Percentiles rank a stretch among this genome's conserved stretches.
These are phyloP conservation scores for Trichonephila inaurata DNA, from an alignment of 1,140 invertebrate species.

Conservation along the genomic window DNA sequence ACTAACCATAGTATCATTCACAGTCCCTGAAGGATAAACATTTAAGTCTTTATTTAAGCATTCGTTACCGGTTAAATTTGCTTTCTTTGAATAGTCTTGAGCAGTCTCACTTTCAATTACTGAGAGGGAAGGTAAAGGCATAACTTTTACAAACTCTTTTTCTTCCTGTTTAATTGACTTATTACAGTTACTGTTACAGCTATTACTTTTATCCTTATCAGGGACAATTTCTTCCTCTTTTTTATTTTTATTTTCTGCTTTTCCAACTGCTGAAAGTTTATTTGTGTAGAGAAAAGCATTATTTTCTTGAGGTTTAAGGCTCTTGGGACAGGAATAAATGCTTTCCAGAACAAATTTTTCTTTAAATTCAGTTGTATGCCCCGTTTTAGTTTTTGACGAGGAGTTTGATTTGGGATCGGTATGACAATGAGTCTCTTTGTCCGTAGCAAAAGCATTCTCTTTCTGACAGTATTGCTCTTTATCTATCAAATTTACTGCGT, in stretches of 20 bases:
- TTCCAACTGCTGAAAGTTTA: neutral
- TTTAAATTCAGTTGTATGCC: neutral
- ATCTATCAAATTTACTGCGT: neutral
- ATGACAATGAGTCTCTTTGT: neutral
- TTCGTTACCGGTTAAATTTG: neutral
- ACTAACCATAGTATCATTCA: no score
- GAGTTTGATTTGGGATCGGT: neutral
- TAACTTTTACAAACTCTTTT: neutral
- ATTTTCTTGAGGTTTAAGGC: neutral
- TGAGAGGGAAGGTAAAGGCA: neutral
- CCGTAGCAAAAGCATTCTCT: neutral
- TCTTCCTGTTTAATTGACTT: neutral
- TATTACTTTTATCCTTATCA: neutral
- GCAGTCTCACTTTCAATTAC: no score
- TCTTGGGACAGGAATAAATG: neutral
- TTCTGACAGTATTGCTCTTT: neutral
- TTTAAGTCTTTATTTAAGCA: neutral
- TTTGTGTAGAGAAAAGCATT: neutral
- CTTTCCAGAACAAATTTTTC: conserved; percentile 4
- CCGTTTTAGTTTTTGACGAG: neutral
- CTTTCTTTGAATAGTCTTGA: neutral
- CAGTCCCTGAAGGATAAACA: neutral
- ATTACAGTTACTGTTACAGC: neutral
- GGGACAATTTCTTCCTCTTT: neutral
- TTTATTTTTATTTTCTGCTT: neutral